These are phyloP conservation scores for Lumbricus terrestris DNA, from an alignment of 2,888 invertebrate species.

Conservation along the genomic window DNA sequence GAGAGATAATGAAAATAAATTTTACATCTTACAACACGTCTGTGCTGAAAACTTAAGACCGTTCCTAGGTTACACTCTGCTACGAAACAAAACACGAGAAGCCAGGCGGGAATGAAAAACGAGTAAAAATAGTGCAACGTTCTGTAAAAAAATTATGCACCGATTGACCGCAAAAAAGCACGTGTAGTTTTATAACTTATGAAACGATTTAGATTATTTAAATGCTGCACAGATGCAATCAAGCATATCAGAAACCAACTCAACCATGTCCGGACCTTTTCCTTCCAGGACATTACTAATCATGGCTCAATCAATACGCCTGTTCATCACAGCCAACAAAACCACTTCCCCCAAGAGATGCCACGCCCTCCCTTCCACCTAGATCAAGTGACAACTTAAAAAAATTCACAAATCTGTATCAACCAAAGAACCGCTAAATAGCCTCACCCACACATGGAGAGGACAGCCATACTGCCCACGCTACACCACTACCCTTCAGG, in stretches of 20 bases:
- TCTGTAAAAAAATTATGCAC: not conserved
- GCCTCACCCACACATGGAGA: not conserved
- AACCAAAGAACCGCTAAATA: not conserved
- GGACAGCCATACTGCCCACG: not conserved
- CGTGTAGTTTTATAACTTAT: not conserved
- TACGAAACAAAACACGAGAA: not conserved
- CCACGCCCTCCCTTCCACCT: not conserved
- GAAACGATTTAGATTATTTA: not conserved
- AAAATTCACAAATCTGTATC: not conserved
- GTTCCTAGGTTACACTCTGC: not conserved
- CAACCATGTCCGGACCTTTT: not conserved
- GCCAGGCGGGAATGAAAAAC: conserved; percentile 3
- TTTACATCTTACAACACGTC: not conserved
- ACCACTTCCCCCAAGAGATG: not conserved
- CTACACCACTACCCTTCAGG: not conserved
- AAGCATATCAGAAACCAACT: not conserved
- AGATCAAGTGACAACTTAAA: not conserved
- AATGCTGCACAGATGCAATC: not conserved
- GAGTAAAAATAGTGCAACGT: not conserved
- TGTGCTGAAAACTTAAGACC: not conserved
- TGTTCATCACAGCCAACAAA: not conserved
- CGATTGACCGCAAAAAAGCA: not conserved
- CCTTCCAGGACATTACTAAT: not conserved
- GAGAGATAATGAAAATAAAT: not conserved
- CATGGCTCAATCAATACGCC: not conserved